A percentile compares a stretch with the other conserved stretches of the same genome.
Evolutionary conservation across 2,797 vertebrate species (phyloP).

Genomic region (Lepilemur septentrionalis): DNA sequence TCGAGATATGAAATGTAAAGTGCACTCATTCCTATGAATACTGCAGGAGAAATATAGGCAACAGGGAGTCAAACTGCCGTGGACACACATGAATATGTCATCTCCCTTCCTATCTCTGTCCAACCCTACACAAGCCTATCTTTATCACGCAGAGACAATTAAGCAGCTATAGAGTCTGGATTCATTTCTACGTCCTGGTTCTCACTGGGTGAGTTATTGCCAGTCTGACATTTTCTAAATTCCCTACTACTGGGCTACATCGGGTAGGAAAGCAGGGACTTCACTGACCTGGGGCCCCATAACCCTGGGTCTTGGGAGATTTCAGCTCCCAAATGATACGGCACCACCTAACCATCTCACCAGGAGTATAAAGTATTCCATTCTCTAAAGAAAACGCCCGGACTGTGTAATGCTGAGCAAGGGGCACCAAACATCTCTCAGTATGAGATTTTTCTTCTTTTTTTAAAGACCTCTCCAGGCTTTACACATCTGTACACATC

Average conservation of each 20-base stretch:
- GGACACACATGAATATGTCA: not conserved
- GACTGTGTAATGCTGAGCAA: not conserved
- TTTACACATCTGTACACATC: not conserved
- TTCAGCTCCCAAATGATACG: not conserved
- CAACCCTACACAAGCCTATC: slow-evolving; percentile 49
- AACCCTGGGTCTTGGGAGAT: not conserved
- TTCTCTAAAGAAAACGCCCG: slow-evolving; percentile 52
- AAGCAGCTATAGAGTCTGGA: slow-evolving; percentile 57
- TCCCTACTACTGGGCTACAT: not conserved
- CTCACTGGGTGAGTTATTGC: slow-evolving; percentile 9
- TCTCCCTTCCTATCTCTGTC: not conserved
- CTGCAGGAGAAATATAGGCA: not conserved
- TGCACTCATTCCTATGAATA: not conserved
- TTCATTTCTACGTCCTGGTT: slow-evolving; percentile 24
- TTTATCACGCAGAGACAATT: slow-evolving; percentile 70
- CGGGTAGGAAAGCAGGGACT: slow-evolving; percentile 6
- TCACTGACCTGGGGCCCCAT: not conserved
- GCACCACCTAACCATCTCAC: slow-evolving; percentile 36
- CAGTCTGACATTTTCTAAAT: slow-evolving; percentile 50
- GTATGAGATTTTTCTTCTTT: not conserved
- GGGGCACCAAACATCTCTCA: not conserved
- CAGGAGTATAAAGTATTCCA: slow-evolving; percentile 9
- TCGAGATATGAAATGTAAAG: slow-evolving; percentile 13
- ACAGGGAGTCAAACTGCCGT: slow-evolving; percentile 41
- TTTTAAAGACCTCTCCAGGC: not conserved